Evolutionary conservation across 2,797 vertebrate species (phyloP).

Genomic region (Crypturellus tataupa): DNA sequence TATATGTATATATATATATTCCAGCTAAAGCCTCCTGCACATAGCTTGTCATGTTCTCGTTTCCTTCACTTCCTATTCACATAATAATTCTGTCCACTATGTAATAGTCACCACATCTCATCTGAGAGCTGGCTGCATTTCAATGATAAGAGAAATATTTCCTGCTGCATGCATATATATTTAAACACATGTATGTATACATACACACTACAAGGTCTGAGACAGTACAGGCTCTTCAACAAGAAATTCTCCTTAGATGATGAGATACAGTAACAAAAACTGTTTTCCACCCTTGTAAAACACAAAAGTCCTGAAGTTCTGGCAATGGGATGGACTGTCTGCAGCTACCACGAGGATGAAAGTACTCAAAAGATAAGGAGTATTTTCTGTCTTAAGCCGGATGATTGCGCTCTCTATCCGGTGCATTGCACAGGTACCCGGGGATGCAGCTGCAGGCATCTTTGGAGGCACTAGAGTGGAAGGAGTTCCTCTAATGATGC

Average conservation of each 20-base stretch:
- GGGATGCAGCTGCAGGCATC: neutral
- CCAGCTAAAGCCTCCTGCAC: neutral
- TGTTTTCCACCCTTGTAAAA: neutral
- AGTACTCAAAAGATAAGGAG: neutral
- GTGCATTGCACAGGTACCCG: neutral
- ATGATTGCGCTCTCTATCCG: neutral
- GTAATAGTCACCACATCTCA: neutral
- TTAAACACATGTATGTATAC: rapidly evolving
- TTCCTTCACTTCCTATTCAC: neutral
- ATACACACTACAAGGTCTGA: neutral
- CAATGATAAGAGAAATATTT: neutral
- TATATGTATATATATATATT: neutral
- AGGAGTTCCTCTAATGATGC: slow-evolving; percentile 39
- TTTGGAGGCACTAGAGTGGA: slow-evolving; percentile 8
- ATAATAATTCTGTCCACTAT: neutral
- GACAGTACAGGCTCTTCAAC: neutral
- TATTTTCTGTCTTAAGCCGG: neutral
- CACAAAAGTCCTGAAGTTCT: rapidly evolving
- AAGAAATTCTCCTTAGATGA: neutral
- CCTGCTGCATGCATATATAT: neutral
- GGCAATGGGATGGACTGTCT: neutral
- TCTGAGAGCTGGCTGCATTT: neutral
- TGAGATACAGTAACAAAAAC: neutral
- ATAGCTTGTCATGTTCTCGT: neutral
- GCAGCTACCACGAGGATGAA: neutral